Evolutionary conservation across 2,113 vertebrate genomes (phyloP).

Genomic region (Puffinus mauretanicus): DNA sequence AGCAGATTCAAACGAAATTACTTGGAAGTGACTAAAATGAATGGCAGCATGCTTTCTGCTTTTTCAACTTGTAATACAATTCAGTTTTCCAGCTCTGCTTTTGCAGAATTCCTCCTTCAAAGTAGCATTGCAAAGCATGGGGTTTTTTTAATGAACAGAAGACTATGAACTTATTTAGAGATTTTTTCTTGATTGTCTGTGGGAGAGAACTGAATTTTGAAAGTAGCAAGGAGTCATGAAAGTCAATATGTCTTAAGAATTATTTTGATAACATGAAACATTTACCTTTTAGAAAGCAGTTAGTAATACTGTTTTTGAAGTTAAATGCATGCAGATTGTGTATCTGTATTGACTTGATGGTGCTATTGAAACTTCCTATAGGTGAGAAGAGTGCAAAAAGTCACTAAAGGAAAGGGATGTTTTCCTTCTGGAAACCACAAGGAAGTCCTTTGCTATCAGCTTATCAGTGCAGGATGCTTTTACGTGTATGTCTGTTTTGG

Average conservation of each 20-base stretch:
- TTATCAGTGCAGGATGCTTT: background rate
- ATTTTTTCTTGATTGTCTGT: slow-evolving; percentile 13
- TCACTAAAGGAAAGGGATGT: background rate
- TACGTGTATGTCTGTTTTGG: background rate
- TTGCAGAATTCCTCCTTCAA: background rate
- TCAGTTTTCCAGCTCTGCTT: background rate
- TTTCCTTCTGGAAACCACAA: background rate
- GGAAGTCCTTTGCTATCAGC: background rate
- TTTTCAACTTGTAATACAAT: background rate
- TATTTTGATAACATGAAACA: background rate
- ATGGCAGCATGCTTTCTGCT: slow-evolving; percentile 22
- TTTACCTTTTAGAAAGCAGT: background rate
- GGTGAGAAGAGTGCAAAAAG: background rate
- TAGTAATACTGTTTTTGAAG: background rate
- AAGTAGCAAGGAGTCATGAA: background rate
- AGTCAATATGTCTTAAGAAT: background rate
- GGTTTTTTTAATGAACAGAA: background rate
- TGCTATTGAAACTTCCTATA: background rate
- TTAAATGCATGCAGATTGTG: background rate
- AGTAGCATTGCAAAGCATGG: background rate
- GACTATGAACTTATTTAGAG: background rate
- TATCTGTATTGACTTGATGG: background rate
- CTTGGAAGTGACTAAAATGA: slow-evolving; percentile 46
- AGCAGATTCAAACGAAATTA: background rate
- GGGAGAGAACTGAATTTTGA: background rate